These are phyloP conservation scores for Hydrocynus forskahlii DNA, from an alignment of 2,797 vertebrate species.

Conservation along the genomic window DNA sequence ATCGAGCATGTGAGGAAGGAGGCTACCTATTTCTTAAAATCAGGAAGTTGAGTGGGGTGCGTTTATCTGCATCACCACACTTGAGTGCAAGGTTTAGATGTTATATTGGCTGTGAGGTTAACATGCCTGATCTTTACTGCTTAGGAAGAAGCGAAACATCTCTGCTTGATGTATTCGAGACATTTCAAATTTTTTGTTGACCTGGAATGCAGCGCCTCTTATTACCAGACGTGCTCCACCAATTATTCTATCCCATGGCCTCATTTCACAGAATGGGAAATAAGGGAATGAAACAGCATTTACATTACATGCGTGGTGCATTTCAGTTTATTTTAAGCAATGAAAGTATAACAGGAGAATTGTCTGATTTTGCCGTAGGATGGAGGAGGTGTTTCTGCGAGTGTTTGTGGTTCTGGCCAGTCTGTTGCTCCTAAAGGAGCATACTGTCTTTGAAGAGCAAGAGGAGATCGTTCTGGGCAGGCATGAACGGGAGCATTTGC, in stretches of 20 bases:
- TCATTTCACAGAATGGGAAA: not conserved
- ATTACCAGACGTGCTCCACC: not conserved
- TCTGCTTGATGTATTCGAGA: not conserved
- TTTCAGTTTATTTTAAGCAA: not conserved
- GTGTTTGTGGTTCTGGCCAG: conserved; percentile 85
- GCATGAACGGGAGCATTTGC: conserved; percentile 74
- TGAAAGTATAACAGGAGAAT: not conserved
- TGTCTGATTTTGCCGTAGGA: conserved; percentile 59
- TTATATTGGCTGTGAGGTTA: not conserved
- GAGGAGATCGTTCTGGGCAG: conserved; percentile 72
- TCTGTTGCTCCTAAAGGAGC: conserved; percentile 80
- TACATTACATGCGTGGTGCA: not conserved
- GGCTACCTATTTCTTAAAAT: conserved; percentile 11
- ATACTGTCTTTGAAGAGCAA: conserved; percentile 73
- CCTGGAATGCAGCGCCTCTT: not conserved
- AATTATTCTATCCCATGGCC: not conserved
- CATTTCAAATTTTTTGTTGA: not conserved
- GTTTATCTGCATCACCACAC: not conserved
- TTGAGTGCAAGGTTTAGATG: not conserved
- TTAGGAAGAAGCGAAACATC: not conserved
- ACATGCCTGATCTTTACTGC: not conserved
- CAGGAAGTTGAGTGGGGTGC: conserved; percentile 31
- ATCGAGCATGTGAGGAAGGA: not conserved
- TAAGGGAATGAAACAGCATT: not conserved
- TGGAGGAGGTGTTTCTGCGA: conserved; percentile 83